phyloP scores from a whole-genome alignment of 2,797 vertebrate species.

The Loris lydekkerianus region DNA sequence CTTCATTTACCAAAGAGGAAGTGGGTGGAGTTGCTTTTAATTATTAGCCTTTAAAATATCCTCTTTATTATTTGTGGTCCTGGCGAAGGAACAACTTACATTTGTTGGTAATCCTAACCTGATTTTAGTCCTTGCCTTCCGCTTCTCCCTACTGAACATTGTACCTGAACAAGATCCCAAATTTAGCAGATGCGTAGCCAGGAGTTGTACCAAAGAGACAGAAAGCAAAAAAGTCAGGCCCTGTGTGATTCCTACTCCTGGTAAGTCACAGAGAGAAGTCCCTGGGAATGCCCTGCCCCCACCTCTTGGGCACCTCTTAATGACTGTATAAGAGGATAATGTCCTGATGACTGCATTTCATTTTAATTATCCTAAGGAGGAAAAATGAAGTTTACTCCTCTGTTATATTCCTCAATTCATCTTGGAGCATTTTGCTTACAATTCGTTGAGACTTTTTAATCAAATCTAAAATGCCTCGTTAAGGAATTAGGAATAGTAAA shows the following conservation, averaged over 20 bases:
- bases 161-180: neutral
- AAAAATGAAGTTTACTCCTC: conserved; percentile 40
- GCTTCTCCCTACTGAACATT: neutral
- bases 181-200: conserved; percentile 40
- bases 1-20: neutral
- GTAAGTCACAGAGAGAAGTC: neutral
- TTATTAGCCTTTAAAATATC: conserved; percentile 76
- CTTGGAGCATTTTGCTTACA: conserved; percentile 16
- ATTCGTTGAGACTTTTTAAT: neutral
- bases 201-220: neutral
- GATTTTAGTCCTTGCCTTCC: conserved; percentile 54
- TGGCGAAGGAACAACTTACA: conserved; percentile 56
- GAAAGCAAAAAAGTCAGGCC: neutral
- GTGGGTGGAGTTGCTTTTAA: conserved; percentile 43
- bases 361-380: neutral
- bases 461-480: conserved; percentile 46
- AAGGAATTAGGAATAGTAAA: conserved; percentile 23
- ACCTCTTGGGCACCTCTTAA: neutral
- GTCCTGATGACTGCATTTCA: neutral
- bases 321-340: neutral
- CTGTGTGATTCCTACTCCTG: neutral
- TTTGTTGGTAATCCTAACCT: neutral
- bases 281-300: neutral
- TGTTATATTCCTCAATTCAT: conserved; percentile 36
- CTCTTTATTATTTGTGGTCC: conserved; percentile 70